Evolutionary conservation across 1,140 invertebrate genomes (phyloP), one percentile per base, ranked within the genome.

Genomic region (Aphaenogaster ashmeadi): DNA sequence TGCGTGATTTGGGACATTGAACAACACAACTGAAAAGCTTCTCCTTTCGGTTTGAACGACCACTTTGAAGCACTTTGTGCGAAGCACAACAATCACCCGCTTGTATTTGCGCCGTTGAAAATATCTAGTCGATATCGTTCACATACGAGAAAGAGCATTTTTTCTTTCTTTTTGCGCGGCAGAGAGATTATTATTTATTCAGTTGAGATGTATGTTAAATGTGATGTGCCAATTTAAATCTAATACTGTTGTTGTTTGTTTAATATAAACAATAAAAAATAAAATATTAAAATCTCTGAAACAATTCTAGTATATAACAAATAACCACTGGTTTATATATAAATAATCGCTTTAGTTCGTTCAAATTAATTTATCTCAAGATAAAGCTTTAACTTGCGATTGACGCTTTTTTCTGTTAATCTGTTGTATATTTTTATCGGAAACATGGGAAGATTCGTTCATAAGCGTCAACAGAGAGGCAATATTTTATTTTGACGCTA

Each of bases 41-140:
- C 21, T 41, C 41, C 64, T 81, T 81, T 81, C 78, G 36, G 21
- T 81, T 81, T 81, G 78, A 81, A 21, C 50, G n/a, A 44, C n/a
- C n/a, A 41, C 62, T 81, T 56, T 69, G 78, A 81, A 69, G 44
- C 64, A 54, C 64, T 52, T 47, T 80, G 36, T 21, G 36, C 64
- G 78, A 56, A 67, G 78, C 50, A 69, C 18, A 79, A 66, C 47
- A 47, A 67, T 80, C 78, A 41, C 50, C 33, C 62, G 78, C 18
- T 69, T 67, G 60, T 77, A 66, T 36, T 81, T 52, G 64, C 36
- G 3, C n/a, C n/a, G 38, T 9, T 56, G 66, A 71, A 71, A 71
- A 56, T 81, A 36, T 81, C 54, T 56, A 67, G 50, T 56, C 66
- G 79, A 71, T 81, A 71, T 71, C 36, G 38, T 44, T 80, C 62